phyloP scores from a whole-genome alignment of 1,140 invertebrate species.

The Lycorma delicatula region DNA sequence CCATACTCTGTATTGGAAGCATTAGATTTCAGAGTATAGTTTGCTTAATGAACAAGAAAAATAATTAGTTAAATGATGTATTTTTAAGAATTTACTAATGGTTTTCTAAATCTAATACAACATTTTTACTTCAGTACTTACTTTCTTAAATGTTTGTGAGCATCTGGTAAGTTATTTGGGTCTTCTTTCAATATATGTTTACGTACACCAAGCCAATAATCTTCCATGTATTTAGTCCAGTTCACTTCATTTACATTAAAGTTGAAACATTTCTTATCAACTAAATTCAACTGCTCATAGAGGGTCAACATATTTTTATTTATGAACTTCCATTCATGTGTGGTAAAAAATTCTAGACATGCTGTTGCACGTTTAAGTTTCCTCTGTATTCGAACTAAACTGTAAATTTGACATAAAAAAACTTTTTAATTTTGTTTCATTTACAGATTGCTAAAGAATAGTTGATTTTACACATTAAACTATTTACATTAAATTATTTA shows the following conservation, averaged over 20 bases:
- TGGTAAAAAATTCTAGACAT: constrained; percentile 68
- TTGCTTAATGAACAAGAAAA: too few species aligned
- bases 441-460: too few species aligned
- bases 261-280: constrained; percentile 57
- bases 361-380: constrained; percentile 64
- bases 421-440: too few species aligned
- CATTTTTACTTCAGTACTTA: too few species aligned
- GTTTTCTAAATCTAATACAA: too few species aligned
- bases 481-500: too few species aligned
- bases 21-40: too few species aligned
- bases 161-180: constrained; percentile 62
- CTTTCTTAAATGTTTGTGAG: constrained; percentile 60
- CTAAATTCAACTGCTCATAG: constrained; percentile 45
- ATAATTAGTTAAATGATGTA: too few species aligned
- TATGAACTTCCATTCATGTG: constrained; percentile 70
- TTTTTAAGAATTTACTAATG: too few species aligned
- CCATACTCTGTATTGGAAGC: too few species aligned
- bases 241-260: constrained; percentile 70
- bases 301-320: constrained; percentile 62
- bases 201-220: constrained; percentile 73
- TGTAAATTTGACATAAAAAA: too few species aligned
- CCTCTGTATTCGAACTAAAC: constrained; percentile 68
- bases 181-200: constrained; percentile 82
- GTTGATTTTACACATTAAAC: too few species aligned
- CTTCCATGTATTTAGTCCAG: constrained; percentile 76